Conservation (phyloP, 1,140 invertebrate genomes). For the Meloidogyne floridensis region DNA sequence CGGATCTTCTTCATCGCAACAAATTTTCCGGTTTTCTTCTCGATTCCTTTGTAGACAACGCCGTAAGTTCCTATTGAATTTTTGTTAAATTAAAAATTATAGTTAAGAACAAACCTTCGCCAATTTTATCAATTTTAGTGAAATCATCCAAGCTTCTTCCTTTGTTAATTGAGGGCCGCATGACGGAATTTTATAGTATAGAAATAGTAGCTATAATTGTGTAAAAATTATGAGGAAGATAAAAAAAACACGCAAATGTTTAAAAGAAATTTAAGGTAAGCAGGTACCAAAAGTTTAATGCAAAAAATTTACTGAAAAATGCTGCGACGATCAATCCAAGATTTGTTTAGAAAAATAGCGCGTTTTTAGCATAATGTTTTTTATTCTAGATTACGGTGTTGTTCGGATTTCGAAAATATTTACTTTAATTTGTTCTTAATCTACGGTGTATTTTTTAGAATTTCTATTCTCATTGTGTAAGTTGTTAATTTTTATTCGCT, state of each 20-base stretch:
- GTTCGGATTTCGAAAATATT: no score
- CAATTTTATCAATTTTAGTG: slow-evolving; percentile 89
- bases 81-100: slow-evolving; percentile 7
- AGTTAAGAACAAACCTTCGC: slow-evolving; percentile 74
- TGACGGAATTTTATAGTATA: not conserved
- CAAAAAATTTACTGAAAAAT: not conserved
- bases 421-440: no score
- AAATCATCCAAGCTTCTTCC: slow-evolving; percentile 72
- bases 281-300: no score
- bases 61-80: slow-evolving; percentile 80
- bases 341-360: not conserved
- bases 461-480: no score
- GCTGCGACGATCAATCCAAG: not conserved
- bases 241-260: no score
- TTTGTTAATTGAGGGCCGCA: slow-evolving; percentile 3
- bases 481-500: no score
- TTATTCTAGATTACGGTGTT: no score
- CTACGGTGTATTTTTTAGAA: no score
- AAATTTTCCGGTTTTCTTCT: slow-evolving; percentile 82
- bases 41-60: slow-evolving; percentile 86
- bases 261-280: no score
- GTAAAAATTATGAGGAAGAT: not conserved
- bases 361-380: not conserved
- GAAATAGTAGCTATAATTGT: not conserved
- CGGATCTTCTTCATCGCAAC: slow-evolving; percentile 96